Conservation (phyloP, 2,888 invertebrate genomes). For the Leptinotarsa peninsularis region DNA sequence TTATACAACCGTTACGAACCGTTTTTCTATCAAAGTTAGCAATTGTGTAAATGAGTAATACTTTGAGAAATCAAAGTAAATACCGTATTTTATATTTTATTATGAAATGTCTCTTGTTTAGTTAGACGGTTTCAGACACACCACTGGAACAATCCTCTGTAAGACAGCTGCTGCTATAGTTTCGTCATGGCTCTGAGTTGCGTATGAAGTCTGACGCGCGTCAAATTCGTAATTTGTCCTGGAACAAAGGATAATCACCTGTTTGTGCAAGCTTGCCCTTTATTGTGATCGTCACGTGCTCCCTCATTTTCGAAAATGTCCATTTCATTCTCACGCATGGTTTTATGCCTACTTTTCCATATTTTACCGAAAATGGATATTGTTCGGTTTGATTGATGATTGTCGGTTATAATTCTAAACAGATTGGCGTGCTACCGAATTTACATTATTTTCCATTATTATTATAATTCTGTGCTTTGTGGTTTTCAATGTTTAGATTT, state of each 20-base stretch:
- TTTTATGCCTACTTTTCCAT: slow-evolving; percentile 51
- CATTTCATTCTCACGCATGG: slow-evolving; percentile 52
- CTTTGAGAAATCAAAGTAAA: too few relatives aligned
- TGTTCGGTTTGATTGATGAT: slow-evolving; percentile 28
- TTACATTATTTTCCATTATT: slow-evolving; percentile 5
- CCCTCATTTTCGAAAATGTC: slow-evolving; percentile 43
- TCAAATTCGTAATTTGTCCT: slow-evolving; percentile 63
- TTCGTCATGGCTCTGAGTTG: slow-evolving; percentile 60
- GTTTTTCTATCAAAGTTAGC: too few relatives aligned
- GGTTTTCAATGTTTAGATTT: not conserved
- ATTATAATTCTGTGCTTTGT: slow-evolving; percentile 18
- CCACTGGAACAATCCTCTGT: slow-evolving; percentile 25
- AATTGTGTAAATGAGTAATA: too few relatives aligned
- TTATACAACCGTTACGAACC: too few relatives aligned
- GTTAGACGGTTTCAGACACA: not conserved
- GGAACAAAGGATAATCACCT: slow-evolving; percentile 63
- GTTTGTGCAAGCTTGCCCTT: slow-evolving; percentile 58
- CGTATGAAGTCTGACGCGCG: slow-evolving; percentile 60
- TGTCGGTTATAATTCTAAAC: slow-evolving; percentile 5
- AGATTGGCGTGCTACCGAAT: slow-evolving; percentile 14
- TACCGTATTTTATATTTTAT: not conserved
- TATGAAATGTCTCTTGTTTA: not conserved
- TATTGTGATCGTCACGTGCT: slow-evolving; percentile 49
- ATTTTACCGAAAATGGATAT: slow-evolving; percentile 39
- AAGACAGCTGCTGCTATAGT: slow-evolving; percentile 59